phyloP scores from a whole-genome alignment of 2,797 vertebrate genomes.

The Sphaeramia orbicularis region DNA sequence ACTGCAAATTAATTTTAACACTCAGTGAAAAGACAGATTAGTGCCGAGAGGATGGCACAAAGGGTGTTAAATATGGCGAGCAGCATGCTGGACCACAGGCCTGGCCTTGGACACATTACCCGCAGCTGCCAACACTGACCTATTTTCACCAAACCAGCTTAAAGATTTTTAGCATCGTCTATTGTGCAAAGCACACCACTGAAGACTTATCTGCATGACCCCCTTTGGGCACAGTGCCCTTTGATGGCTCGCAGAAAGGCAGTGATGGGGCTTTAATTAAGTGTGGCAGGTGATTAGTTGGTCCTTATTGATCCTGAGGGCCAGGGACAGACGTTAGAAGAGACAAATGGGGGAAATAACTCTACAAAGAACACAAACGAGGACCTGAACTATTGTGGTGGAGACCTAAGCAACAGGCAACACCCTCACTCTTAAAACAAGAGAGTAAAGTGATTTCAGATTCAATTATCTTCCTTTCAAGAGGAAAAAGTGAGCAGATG shows the following conservation, averaged over 20 bases:
- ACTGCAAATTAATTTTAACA: conserved; percentile 93
- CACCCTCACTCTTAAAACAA: conserved; percentile 56
- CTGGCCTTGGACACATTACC: conserved; percentile 85
- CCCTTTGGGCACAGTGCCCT: conserved; percentile 79
- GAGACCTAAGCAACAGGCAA: conserved; percentile 68
- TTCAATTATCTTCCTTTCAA: conserved; percentile 89
- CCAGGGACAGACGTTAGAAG: conserved; percentile 91
- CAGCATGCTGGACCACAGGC: conserved; percentile 86
- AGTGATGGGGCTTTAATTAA: conserved; percentile 93
- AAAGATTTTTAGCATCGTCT: conserved; percentile 88
- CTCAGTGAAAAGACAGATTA: conserved; percentile 95
- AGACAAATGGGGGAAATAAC: conserved; percentile 83
- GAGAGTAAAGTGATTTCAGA: conserved; percentile 88
- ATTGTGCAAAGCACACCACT: conserved; percentile 87
- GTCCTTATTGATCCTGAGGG: conserved; percentile 85
- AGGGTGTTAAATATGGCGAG: conserved; percentile 86
- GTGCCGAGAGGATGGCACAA: conserved; percentile 86
- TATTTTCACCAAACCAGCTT: conserved; percentile 87
- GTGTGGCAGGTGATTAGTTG: conserved; percentile 93
- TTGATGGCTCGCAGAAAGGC: conserved; percentile 87
- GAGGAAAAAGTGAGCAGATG: conserved; percentile 89
- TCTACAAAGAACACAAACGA: conserved; percentile 90
- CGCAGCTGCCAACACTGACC: conserved; percentile 91
- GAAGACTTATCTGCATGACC: conserved; percentile 89
- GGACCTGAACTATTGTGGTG: conserved; percentile 86